A percentile compares a stretch with the other conserved stretches of the same genome.
These are phyloP conservation scores for Poecilia gillii DNA, from an alignment of 2,797 vertebrate species.

Conservation along the genomic window DNA sequence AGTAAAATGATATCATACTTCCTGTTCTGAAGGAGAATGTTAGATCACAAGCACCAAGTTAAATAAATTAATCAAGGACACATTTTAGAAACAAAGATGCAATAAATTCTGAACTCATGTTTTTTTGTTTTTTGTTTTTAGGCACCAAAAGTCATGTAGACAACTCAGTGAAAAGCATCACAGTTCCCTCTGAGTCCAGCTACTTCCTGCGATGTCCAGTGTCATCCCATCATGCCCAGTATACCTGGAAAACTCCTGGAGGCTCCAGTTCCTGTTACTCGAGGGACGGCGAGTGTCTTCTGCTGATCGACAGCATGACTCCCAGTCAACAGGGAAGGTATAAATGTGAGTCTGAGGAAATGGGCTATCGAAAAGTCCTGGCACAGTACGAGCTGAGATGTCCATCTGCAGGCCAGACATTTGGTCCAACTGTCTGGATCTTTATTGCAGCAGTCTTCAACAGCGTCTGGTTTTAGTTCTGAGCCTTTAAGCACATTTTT, in stretches of 20 bases:
- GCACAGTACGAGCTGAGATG: constrained; percentile 13
- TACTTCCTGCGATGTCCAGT: constrained; percentile 64
- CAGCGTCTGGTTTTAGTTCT: constrained; percentile 18
- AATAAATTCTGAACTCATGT: not conserved
- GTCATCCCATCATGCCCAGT: constrained; percentile 69
- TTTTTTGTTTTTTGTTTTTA: not conserved
- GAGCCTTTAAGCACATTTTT: not conserved
- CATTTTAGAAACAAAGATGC: not conserved
- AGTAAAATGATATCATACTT: no score
- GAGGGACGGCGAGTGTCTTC: constrained; percentile 37
- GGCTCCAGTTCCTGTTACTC: not conserved
- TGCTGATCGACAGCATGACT: constrained; percentile 66
- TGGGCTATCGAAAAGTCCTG: constrained; percentile 34
- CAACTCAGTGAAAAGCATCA: accelerated
- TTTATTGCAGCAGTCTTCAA: constrained; percentile 39
- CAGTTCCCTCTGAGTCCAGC: not conserved
- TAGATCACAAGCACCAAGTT: not conserved
- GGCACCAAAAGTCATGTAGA: accelerated
- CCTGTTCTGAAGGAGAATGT: not conserved
- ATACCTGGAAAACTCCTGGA: constrained; percentile 55
- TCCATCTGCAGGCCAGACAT: not conserved
- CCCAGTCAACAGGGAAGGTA: constrained; percentile 48
- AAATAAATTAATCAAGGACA: not conserved
- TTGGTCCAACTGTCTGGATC: constrained; percentile 16
- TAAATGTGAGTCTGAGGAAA: constrained; percentile 64